Evolutionary conservation across 2,888 invertebrate genomes (phyloP).

Genomic region (Diadegma fenestrale): DNA sequence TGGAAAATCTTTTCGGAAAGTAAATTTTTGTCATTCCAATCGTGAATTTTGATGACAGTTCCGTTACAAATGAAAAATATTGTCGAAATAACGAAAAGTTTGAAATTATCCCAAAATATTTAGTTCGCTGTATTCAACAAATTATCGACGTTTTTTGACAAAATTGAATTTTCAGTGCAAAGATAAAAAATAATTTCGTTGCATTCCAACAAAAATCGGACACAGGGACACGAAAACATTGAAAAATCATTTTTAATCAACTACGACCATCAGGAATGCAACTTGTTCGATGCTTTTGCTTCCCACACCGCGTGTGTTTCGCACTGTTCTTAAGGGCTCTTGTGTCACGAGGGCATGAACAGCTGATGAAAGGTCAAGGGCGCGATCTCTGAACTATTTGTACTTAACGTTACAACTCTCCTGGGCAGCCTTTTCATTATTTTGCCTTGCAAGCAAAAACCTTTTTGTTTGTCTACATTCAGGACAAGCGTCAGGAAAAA

Average conservation of each 20-base stretch:
- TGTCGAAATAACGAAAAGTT: too few species aligned
- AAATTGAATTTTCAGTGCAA: too few species aligned
- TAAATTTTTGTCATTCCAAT: too few species aligned
- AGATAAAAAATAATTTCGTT: too few species aligned
- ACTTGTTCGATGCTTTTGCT: background rate
- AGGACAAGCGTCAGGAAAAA: background rate
- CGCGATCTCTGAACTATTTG: background rate
- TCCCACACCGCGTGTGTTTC: background rate
- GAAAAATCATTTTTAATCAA: background rate
- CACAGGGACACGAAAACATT: background rate
- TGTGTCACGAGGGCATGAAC: background rate
- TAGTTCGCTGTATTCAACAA: too few species aligned
- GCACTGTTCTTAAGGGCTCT: conserved; percentile 7
- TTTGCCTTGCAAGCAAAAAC: background rate
- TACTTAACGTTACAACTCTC: background rate
- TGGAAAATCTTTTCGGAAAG: too few species aligned
- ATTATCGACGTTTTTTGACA: too few species aligned
- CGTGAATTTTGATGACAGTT: too few species aligned
- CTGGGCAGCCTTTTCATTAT: background rate
- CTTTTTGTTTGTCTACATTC: too few species aligned
- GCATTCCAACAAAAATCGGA: too few species aligned
- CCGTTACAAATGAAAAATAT: too few species aligned
- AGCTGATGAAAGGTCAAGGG: conserved; percentile 28
- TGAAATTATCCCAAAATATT: too few species aligned
- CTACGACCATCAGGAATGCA: background rate